phyloP scores from a whole-genome alignment of 2,113 vertebrate species.

The Larimichthys polyactis region DNA sequence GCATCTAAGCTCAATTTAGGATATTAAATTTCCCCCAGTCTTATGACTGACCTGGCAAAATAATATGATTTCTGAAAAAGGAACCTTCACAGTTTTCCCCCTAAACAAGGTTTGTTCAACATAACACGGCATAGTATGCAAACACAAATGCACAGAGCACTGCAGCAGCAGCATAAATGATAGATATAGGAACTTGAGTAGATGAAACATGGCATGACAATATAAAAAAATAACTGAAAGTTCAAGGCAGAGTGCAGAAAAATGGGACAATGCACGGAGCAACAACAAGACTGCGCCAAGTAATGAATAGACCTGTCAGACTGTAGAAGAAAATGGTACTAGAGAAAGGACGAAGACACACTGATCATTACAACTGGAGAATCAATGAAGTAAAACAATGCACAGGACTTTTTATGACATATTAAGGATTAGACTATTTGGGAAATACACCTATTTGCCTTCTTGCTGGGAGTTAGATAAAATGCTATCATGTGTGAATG shows the following conservation, averaged over 20 bases:
- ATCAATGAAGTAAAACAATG: neutral
- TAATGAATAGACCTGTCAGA: conserved; percentile 43
- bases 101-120: neutral
- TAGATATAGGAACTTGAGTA: neutral
- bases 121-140: neutral
- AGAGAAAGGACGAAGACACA: neutral
- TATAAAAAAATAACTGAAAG: neutral
- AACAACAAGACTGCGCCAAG: neutral
- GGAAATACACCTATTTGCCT: neutral
- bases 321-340: neutral
- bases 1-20: neutral
- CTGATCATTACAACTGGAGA: neutral
- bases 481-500: neutral
- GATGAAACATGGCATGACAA: neutral
- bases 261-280: neutral
- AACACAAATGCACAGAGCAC: neutral
- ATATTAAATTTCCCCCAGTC: neutral
- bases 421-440: too few relatives aligned
- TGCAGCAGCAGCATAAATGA: neutral
- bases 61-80: neutral
- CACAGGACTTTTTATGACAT: neutral
- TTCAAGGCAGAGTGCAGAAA: neutral
- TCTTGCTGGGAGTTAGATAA: neutral
- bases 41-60: neutral
- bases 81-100: neutral